Evolutionary conservation across 37 sponge, comb jelly and placozoan species (phyloP).

Genomic region (Amphimedon queenslandica): DNA sequence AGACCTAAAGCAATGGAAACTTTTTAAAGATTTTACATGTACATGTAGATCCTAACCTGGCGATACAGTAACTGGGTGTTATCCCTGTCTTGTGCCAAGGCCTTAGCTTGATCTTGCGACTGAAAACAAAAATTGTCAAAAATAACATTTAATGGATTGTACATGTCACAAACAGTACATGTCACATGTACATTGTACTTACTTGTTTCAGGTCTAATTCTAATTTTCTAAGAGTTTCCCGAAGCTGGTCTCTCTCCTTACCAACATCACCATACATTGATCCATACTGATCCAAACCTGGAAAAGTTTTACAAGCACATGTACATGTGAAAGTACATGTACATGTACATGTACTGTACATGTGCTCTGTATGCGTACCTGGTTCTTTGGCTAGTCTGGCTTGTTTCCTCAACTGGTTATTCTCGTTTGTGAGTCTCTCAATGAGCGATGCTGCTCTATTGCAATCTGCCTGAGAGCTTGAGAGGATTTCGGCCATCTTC

Average conservation of each 20-base stretch:
- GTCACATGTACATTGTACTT: not conserved
- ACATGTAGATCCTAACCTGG: constrained; percentile 52
- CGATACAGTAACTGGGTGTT: constrained; percentile 90
- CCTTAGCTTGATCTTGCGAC: constrained; percentile 72
- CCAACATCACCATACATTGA: no score
- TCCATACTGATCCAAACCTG: no score
- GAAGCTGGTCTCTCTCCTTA: constrained; percentile 74
- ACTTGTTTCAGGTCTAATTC: constrained; percentile 64
- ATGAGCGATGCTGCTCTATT: constrained; percentile 37
- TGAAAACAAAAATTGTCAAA: constrained; percentile 16
- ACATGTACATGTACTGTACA: not conserved
- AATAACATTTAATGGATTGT: not conserved
- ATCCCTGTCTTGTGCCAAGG: constrained; percentile 82
- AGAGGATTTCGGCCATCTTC: constrained; percentile 57
- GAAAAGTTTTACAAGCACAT: no score
- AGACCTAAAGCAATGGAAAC: no score
- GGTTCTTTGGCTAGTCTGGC: constrained; percentile 32
- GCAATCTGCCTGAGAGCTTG: constrained; percentile 53
- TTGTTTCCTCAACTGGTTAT: constrained; percentile 39
- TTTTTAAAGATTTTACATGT: not conserved
- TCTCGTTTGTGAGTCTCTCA: constrained; percentile 58
- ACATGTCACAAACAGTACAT: not conserved
- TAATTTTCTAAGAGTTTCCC: constrained; percentile 46
- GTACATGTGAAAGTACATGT: no score
- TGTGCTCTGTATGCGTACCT: constrained; percentile 30